These are phyloP conservation scores for Crocidura indochinensis DNA, from an alignment of 2,797 vertebrate species.

Conservation along the genomic window DNA sequence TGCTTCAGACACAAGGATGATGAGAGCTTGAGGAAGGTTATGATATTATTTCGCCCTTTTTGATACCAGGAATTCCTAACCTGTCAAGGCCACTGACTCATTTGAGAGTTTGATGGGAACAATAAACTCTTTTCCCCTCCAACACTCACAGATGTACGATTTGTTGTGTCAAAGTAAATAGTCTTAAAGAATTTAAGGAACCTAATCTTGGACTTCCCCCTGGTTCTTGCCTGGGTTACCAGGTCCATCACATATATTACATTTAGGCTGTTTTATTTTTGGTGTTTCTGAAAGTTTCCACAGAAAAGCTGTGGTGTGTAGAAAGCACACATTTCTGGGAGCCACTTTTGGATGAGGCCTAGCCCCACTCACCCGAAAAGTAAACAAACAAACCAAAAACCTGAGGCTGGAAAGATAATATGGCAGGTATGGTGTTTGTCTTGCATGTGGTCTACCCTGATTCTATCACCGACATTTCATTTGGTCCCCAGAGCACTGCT, in stretches of 20 bases:
- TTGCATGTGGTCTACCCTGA: no score
- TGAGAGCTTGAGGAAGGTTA: not conserved
- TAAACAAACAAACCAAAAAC: not conserved
- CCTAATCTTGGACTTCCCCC: not conserved
- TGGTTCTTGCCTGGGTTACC: not conserved
- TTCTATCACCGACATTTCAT: no score
- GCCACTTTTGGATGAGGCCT: not conserved
- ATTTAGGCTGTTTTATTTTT: not conserved
- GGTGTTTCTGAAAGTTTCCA: not conserved
- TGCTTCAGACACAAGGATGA: not conserved
- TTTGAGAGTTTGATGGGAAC: conserved; percentile 27
- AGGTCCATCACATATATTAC: not conserved
- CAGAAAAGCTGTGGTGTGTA: accelerated
- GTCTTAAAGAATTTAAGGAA: conserved; percentile 21
- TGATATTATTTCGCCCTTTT: not conserved
- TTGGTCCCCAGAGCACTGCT: no score
- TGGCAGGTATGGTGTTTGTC: no score
- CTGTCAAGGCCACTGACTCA: conserved; percentile 20
- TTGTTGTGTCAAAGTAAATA: not conserved
- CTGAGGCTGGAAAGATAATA: no score
- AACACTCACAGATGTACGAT: conserved; percentile 18
- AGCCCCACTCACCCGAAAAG: not conserved
- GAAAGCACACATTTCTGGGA: not conserved
- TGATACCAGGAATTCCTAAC: conserved; percentile 9
- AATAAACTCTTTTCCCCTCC: not conserved